Base-by-base conservation (phyloP, 2,113 vertebrate genomes). In the Neogale vison region DNA sequence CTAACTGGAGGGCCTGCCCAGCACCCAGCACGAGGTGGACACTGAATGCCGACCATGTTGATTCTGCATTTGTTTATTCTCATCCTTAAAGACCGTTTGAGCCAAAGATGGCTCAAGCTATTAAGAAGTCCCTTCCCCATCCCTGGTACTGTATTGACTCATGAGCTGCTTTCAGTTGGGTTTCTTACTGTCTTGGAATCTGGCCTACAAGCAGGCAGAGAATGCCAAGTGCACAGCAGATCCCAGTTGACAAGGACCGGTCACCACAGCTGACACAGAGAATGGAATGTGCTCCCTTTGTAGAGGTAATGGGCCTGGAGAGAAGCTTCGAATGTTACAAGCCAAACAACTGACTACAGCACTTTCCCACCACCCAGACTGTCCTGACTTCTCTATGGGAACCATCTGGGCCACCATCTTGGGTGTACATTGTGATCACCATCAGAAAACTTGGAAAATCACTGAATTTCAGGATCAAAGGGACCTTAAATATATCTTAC, bases 11-110 rank as follows among this genome's bases (percentile, higher is more conserved):
- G 24, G 39, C 6, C 17, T 81, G 31, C 14, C 11, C 36, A 36
- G n/a, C 17, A 20, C 31, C 69, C 47, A 39, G n/a, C 13, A 74
- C 24, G 29, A 63, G 39, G 29, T 80, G 63, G 87, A 87, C 87
- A 88, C 0, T 50, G 67, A 80, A 4, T 18, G 59, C 57, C 47
- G 69, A 24, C 34, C 24, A 7, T 69, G 50, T n/a, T 18, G 29
- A 90, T 57, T 95, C 74, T 74, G 67, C 24, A 61, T 89, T 92
- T 93, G 76, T 92, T 95, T 86, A 74, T 50, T 91, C 77, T 95
- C 65, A 26, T 86, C 92, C 69, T 83, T 77, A 79, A 96, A 67
- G 69, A 72, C 47, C 6, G 1, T 26, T 69, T 36, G 71, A 94
- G 39, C 67, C 80, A 55, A 77, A 74, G 52, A 92, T 76, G 81